Conservation (phyloP, 2,113 vertebrate species). For the Heterochromis multidens region DNA sequence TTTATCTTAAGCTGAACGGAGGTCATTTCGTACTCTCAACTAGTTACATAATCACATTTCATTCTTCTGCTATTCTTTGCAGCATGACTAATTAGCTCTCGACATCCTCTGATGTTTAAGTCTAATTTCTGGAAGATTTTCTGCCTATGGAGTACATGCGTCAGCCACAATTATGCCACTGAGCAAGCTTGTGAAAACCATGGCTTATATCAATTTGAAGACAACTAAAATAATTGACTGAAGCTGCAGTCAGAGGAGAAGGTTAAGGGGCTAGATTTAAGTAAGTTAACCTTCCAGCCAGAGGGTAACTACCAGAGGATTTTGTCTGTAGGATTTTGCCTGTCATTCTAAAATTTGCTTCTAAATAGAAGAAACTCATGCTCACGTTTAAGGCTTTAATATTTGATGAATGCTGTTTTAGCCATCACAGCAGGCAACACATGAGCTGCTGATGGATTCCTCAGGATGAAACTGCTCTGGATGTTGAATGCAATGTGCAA, state of each 20-base stretch:
- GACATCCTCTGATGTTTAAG: slow-evolving; percentile 23
- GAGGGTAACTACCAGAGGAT: not conserved
- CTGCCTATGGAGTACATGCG: not conserved
- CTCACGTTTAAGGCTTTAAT: not conserved
- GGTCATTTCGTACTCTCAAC: slow-evolving; percentile 39
- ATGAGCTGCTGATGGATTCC: not conserved
- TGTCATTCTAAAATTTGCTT: not conserved
- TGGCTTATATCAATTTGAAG: slow-evolving; percentile 12
- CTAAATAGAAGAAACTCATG: not conserved
- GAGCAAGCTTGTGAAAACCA: not conserved
- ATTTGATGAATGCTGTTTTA: slow-evolving; percentile 23
- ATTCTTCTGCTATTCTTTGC: slow-evolving; percentile 37
- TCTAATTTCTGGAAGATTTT: slow-evolving; percentile 13
- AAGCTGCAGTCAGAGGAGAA: slow-evolving; percentile 7
- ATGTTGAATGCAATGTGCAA: not conserved
- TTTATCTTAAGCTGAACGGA: slow-evolving; percentile 36
- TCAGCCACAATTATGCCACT: slow-evolving; percentile 1
- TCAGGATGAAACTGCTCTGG: not conserved
- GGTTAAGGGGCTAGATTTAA: slow-evolving; percentile 1
- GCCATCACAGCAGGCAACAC: not conserved
- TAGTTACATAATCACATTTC: slow-evolving; percentile 47
- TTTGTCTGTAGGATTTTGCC: not conserved
- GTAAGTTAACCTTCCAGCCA: not conserved
- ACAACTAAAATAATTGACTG: slow-evolving; percentile 23
- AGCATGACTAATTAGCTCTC: slow-evolving; percentile 33